Evolutionary conservation across 2,113 vertebrate species (phyloP).

Genomic region (Oophaga pumilio): DNA sequence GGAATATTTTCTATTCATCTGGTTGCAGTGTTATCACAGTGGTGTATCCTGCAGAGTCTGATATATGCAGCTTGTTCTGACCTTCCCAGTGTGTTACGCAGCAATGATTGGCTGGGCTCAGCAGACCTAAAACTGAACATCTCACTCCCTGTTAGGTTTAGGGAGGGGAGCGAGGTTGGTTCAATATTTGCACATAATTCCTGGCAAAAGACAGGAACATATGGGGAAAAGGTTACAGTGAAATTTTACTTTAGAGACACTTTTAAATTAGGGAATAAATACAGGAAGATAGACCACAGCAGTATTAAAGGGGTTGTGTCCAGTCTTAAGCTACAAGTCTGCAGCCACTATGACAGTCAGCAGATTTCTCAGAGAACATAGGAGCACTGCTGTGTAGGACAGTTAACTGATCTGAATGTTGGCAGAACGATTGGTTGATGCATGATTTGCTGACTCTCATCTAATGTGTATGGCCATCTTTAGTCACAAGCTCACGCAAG

Average conservation of each 20-base stretch:
- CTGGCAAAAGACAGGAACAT: not conserved
- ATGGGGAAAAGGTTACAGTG: not conserved
- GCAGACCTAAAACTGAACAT: not conserved
- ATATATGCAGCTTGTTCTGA: not conserved
- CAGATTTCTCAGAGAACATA: no score
- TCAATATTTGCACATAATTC: not conserved
- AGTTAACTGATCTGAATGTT: no score
- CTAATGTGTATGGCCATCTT: no score
- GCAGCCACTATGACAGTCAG: no score
- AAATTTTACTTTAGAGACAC: not conserved
- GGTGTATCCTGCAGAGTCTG: not conserved
- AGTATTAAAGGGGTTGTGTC: no score
- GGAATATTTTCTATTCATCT: not conserved
- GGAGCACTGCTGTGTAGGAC: no score
- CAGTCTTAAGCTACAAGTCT: no score
- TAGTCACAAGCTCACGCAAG: no score
- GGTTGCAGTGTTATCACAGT: not conserved
- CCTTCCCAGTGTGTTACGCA: not conserved
- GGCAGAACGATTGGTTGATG: no score
- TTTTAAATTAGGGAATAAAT: not conserved
- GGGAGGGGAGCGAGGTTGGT: not conserved
- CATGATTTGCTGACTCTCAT: no score
- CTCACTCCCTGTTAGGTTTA: not conserved
- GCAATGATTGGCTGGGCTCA: not conserved
- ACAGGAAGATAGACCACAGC: no score